Evolutionary conservation across 1,140 invertebrate species (phyloP).

Genomic region (Bombus polaris): DNA sequence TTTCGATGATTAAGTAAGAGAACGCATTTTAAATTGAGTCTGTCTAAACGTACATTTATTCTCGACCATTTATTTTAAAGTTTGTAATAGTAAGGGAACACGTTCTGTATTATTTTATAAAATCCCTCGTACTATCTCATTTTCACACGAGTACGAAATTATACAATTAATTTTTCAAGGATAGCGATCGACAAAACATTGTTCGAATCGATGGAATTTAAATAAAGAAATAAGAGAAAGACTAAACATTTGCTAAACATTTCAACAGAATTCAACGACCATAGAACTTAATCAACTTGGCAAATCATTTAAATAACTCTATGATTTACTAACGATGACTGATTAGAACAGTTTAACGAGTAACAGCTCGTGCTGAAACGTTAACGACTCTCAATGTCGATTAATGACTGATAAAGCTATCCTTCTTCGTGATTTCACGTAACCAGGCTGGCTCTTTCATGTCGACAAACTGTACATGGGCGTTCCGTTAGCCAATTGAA

Average conservation of each 20-base stretch:
- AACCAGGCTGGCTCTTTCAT: slow-evolving; percentile 1
- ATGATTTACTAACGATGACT: neutral
- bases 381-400: slow-evolving; percentile 46
- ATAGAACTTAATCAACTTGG: slow-evolving; percentile 10
- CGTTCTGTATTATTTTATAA: too few relatives aligned
- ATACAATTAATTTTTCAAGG: neutral
- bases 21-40: too few relatives aligned
- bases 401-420: slow-evolving; percentile 61
- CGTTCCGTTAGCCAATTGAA: slow-evolving; percentile 24
- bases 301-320: slow-evolving; percentile 37
- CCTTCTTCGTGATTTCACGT: slow-evolving; percentile 24
- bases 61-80: too few relatives aligned
- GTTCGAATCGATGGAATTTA: neutral
- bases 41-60: too few relatives aligned
- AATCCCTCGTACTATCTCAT: too few relatives aligned
- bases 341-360: slow-evolving; percentile 18
- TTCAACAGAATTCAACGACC: neutral
- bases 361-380: slow-evolving; percentile 44
- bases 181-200: neutral
- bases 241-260: neutral
- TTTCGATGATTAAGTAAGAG: too few relatives aligned
- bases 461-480: slow-evolving; percentile 29
- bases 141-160: too few relatives aligned
- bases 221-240: neutral
- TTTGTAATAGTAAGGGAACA: too few relatives aligned